Evolutionary conservation across 2,888 invertebrate species (phyloP), one percentile per base, ranked within the genome.

Genomic region (Strigamia crassipes): DNA sequence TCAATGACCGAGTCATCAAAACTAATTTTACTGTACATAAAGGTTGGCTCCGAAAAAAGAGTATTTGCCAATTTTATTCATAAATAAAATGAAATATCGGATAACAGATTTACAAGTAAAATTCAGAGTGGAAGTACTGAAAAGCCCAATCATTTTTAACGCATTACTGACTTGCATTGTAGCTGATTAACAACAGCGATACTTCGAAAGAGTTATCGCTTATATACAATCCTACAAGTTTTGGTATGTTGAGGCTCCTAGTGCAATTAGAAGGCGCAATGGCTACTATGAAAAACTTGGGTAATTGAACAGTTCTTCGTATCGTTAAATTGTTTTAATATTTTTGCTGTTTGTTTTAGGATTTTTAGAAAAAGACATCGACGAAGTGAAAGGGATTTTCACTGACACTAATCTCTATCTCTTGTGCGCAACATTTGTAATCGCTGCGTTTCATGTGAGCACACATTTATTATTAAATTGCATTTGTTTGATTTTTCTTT

Each of bases 331-430:
- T 77, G 9, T 15, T 38, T 18, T 12, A 12, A 78, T 27, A 3
- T 10, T 10, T 10, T 78, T 27, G 10, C 12, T 31, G 18, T 1
- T 0, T 21, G 23, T 89, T n/a, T 89, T 96, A 81, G 96, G 97
- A 8, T 98, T 99, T 86, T 93, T 93, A 51, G 93, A 94, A 83
- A 97, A 97, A 87, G 98, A 99, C 89, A 90, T 97, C 46, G 99
- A 99, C 89, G 98, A 99, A 90, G 93, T 97, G 0, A 98, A 98
- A 88, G 94, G 95, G 80, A 94, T 99, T 85, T 97, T 99, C 89
- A 94, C 95, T 0, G 98, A 98, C 86, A 98, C 97, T 0, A 98
- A 97, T 88, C 90, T 98, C 66, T 96, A 95, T 87, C 90, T 99
- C 83, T 89, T 99, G 73, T 93, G 95, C 85, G 92, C 94, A 82